Base-by-base conservation (phyloP, 2,113 vertebrate species). In the Sinocyclocheilus rhinocerous region DNA sequence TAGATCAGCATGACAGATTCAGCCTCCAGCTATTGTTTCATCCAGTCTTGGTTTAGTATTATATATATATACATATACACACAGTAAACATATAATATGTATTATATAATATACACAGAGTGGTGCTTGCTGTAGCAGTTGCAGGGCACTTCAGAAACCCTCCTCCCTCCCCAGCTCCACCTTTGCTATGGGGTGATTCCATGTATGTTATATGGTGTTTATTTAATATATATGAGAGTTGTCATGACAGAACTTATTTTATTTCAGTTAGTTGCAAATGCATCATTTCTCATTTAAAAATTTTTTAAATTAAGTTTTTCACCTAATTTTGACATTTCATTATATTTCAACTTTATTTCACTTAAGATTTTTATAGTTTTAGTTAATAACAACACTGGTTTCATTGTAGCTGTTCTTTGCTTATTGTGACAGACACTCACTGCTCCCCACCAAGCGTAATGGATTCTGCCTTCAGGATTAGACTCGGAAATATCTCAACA, bases 401-500 rank as follows among this genome's bases (percentile, higher is more conserved):
- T 61, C 59, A 24, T 63, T 63, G 8, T 12, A 63, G 59, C n/a
- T 12, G 9, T 24, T 24, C 4, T 63, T 24, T 63, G 1, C 0
- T 4, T 63, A 63, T 24, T 63, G 22, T 63, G 22, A 29, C 59
- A 42, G 36, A 50, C 80, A 36, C 84, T 69, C 83, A 59, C 86
- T 39, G 81, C 80, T 65, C 33, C 76, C 39, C 20, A 52, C 83
- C 78, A 72, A 78, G 79, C 73, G 79, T 50, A 83, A 33, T 87
- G 70, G 45, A 81, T 86, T 87, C 69, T 87, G 84, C 86, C 79
- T 87, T 87, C 16, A 9, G 84, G 88, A 87, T 89, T 85, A 89
- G 76, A 75, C 88, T 80, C 63, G 15, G 57, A 86, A 89, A 84
- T 89, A 86, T 87, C 50, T 10, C 88, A 84, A 73, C 88, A 89